Evolutionary conservation across 2,113 vertebrate genomes (phyloP).

Genomic region (Tachysurus vachellii): DNA sequence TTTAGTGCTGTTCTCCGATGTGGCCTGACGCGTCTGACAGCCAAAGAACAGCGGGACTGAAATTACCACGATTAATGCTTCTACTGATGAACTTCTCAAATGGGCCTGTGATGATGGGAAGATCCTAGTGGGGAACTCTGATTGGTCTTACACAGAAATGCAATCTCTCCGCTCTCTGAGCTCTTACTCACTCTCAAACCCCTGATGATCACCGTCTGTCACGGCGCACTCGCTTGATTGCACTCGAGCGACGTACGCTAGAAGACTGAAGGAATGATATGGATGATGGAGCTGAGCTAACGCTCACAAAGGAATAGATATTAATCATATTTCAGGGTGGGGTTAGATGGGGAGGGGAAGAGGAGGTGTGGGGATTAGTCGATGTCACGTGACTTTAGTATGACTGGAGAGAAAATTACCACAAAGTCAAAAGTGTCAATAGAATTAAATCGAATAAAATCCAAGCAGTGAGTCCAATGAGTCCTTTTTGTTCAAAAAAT

Average conservation of each 20-base stretch:
- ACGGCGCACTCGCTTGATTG: slow-evolving; percentile 6
- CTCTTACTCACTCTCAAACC: slow-evolving; percentile 18
- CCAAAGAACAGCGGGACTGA: slow-evolving; percentile 65
- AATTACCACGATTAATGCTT: slow-evolving; percentile 77
- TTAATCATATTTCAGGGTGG: not conserved
- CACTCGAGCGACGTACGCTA: not conserved
- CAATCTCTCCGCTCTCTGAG: slow-evolving; percentile 24
- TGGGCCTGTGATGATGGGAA: slow-evolving; percentile 69
- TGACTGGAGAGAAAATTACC: not conserved
- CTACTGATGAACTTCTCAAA: slow-evolving; percentile 71
- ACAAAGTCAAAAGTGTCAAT: not conserved
- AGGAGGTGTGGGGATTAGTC: not conserved
- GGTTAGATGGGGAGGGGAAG: not conserved
- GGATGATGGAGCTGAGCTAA: not conserved
- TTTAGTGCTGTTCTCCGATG: slow-evolving; percentile 64
- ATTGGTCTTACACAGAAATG: slow-evolving; percentile 21
- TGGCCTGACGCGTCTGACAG: slow-evolving; percentile 73
- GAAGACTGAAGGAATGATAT: not conserved
- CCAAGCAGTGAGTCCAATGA: too few relatives aligned
- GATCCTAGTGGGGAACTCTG: slow-evolving; percentile 59
- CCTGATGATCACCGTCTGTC: slow-evolving; percentile 15
- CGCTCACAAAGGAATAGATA: not conserved
- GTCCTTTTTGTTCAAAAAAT: too few relatives aligned
- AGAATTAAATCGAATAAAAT: not conserved
- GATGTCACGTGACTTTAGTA: not conserved